These are phyloP conservation scores for Physocephala rufipes DNA, from an alignment of 2,888 invertebrate species.

Conservation along the genomic window DNA sequence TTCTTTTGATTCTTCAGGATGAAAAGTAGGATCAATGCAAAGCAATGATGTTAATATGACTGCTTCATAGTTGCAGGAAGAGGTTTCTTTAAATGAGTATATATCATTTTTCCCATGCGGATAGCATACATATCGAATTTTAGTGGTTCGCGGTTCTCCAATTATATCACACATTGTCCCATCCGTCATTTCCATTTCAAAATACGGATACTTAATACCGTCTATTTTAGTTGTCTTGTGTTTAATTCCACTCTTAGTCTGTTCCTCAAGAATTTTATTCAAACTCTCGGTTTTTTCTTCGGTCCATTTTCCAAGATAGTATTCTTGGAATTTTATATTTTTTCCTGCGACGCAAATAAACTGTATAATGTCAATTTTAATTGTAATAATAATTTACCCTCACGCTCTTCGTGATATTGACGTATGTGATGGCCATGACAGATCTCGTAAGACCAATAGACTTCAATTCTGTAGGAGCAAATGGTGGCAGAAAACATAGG, in stretches of 20 bases:
- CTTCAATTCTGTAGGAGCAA: slow-evolving; percentile 87
- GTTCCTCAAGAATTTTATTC: slow-evolving; percentile 67
- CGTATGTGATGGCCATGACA: slow-evolving; percentile 91
- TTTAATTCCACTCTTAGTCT: slow-evolving; percentile 69
- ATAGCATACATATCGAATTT: slow-evolving; percentile 89
- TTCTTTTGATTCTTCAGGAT: slow-evolving; percentile 80
- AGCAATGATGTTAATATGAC: slow-evolving; percentile 87
- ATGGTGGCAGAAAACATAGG: slow-evolving; percentile 80
- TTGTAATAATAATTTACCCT: slow-evolving; percentile 67
- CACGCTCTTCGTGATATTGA: slow-evolving; percentile 96
- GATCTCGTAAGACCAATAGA: slow-evolving; percentile 96
- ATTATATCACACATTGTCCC: slow-evolving; percentile 94
- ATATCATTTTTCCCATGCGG: slow-evolving; percentile 90
- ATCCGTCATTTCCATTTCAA: slow-evolving; percentile 85
- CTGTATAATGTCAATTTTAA: background rate
- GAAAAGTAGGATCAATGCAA: slow-evolving; percentile 90
- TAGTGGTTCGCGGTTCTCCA: slow-evolving; percentile 81
- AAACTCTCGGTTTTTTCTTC: slow-evolving; percentile 72
- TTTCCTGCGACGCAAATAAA: slow-evolving; percentile 68
- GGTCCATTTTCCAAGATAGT: slow-evolving; percentile 82
- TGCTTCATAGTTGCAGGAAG: slow-evolving; percentile 93
- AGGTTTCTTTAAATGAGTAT: slow-evolving; percentile 90
- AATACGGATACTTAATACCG: slow-evolving; percentile 87
- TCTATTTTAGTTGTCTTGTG: slow-evolving; percentile 81
- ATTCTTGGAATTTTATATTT: slow-evolving; percentile 84